A percentile compares a stretch with the other conserved stretches of the same genome.
Evolutionary conservation across 1,140 invertebrate genomes (phyloP).

Genomic region (Subanguina moxae): DNA sequence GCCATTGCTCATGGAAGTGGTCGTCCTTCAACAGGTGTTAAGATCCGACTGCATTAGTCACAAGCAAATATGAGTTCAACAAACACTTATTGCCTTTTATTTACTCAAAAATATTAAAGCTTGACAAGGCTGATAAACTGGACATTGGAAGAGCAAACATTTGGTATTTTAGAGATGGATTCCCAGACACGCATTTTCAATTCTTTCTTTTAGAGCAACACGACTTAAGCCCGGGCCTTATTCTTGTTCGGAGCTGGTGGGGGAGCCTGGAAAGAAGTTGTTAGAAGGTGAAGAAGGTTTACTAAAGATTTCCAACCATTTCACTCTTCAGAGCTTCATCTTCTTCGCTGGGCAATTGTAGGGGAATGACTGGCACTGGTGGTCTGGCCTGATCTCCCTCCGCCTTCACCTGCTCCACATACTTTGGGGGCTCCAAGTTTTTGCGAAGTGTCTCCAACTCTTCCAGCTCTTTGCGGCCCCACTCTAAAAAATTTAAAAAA

Average conservation of each 20-base stretch:
- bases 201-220: too few species aligned
- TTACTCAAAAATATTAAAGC: too few species aligned
- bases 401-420: conserved; percentile 51
- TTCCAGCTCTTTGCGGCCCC: conserved; percentile 50
- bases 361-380: conserved; percentile 62
- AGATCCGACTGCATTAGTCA: too few species aligned
- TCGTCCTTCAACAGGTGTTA: conserved; percentile 42
- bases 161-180: too few species aligned
- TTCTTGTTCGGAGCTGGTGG: neutral
- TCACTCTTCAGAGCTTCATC: neutral
- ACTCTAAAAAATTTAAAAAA: conserved; percentile 17
- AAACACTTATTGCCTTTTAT: too few species aligned
- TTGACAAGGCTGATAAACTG: too few species aligned
- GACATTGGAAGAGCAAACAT: too few species aligned
- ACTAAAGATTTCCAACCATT: neutral
- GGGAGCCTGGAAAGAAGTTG: neutral
- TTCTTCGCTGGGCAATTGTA: conserved; percentile 14
- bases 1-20: conserved; percentile 41
- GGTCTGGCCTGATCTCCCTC: conserved; percentile 61
- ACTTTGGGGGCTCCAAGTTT: conserved; percentile 51
- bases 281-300: neutral
- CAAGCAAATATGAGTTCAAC: too few species aligned
- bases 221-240: neutral
- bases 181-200: too few species aligned
- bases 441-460: conserved; percentile 50